Base-by-base conservation (phyloP, 2,113 vertebrate species). In the Leuciscus idus region DNA sequence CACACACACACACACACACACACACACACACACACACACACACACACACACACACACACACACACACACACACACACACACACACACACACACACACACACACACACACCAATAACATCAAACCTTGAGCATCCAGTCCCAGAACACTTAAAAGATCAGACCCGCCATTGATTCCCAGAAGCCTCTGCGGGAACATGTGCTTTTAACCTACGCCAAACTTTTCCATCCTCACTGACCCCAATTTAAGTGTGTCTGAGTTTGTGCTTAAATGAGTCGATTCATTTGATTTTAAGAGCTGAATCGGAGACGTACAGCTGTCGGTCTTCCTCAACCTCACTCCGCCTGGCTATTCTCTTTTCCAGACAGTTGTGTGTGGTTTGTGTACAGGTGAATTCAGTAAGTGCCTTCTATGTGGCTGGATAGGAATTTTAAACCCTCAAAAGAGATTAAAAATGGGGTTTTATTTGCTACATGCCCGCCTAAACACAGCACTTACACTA, bases 381-480 rank as follows among this genome's bases (percentile, higher is more conserved):
- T 7, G 19, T 21, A 26, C 82, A 84, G 81, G 66, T 84, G 66
- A 39, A 84, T 59, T 43, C 11, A 84, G 82, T 84, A 73, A 84
- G 68, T 82, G 62, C 43, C 28, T 82, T 82, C 64, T 70, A 82
- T 55, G 81, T 84, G 66, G 82, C 50, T 84, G 82, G 68, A 59
- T 57, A 43, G 52, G 82, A 84, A 84, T 84, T 84, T 55, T 19
- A 84, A 84, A 72, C 57, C 30, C 50, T 73, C 7, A 84, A 59
- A 84, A 84, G 68, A 73, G 82, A 84, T 84, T 84, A 84, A 84
- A 84, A 84, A 84, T 59, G 66, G 68, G 68, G 9, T 73, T 84
- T 84, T 84, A 84, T 84, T 84, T 84, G 68, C 50, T 74, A 43
- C 33, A 43, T 39, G 66, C 57, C 68, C 4, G 12, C 21, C 68